Evolutionary conservation across 2,888 invertebrate genomes (phyloP).

Genomic region (Tipula lateralis): DNA sequence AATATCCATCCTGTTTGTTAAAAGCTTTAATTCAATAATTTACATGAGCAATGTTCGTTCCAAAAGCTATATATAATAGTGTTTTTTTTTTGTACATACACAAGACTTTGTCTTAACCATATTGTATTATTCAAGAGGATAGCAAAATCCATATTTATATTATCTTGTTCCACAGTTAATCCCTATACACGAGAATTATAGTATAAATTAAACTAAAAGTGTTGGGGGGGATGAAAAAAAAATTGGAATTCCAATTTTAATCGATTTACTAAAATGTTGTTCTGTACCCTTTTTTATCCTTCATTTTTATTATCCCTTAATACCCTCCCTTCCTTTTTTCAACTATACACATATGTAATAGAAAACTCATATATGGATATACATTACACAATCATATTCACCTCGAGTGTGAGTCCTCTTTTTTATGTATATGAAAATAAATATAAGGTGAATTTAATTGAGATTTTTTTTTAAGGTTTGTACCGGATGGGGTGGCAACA

Average conservation of each 20-base stretch:
- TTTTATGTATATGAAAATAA: neutral
- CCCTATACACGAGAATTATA: neutral
- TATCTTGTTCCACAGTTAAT: neutral
- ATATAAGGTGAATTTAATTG: neutral
- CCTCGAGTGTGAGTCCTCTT: neutral
- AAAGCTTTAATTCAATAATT: slow-evolving; percentile 24
- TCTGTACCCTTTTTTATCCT: neutral
- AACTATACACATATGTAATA: neutral
- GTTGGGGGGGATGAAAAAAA: too few relatives aligned
- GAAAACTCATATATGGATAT: neutral
- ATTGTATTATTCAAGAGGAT: slow-evolving; percentile 11
- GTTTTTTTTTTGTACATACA: neutral
- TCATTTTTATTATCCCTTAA: neutral
- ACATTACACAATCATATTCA: neutral
- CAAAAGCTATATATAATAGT: neutral
- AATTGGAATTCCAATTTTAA: neutral
- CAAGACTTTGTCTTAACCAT: neutral
- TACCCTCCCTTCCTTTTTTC: neutral
- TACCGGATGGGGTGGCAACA: neutral
- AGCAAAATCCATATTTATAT: slow-evolving; percentile 7
- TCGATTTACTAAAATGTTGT: slow-evolving; percentile 6
- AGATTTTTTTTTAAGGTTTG: neutral
- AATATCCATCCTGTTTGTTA: slow-evolving; percentile 19
- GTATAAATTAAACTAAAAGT: neutral
- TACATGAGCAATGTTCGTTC: neutral